Evolutionary conservation across 2,113 vertebrate species (phyloP).

Genomic region (Eidolon helvum): DNA sequence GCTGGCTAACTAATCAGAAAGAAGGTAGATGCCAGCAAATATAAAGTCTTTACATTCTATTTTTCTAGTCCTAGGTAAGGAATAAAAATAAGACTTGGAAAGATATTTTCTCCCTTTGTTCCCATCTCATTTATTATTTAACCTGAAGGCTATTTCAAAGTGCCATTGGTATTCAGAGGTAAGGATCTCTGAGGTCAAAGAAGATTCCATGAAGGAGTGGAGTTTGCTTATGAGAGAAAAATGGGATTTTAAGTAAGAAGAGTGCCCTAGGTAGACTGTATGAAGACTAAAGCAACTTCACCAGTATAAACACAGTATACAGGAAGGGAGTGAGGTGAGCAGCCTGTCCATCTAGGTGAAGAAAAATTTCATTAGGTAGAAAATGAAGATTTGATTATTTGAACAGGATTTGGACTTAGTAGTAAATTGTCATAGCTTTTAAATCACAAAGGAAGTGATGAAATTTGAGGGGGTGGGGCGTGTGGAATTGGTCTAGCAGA

Average conservation of each 20-base stretch:
- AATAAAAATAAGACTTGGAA: not conserved
- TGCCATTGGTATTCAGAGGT: not conserved
- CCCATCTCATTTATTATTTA: not conserved
- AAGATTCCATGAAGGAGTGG: not conserved
- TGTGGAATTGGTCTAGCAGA: not conserved
- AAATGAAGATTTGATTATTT: not conserved
- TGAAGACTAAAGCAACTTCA: not conserved
- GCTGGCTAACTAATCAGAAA: not conserved
- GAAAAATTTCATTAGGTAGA: not conserved
- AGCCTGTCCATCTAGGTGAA: not conserved
- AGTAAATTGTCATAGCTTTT: not conserved
- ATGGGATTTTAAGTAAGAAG: not conserved
- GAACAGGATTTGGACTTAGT: not conserved
- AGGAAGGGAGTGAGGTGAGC: not conserved
- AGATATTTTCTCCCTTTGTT: not conserved
- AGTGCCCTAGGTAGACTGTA: not conserved
- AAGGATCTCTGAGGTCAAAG: slow-evolving; percentile 20
- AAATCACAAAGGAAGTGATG: not conserved
- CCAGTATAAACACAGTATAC: not conserved
- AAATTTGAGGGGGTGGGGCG: not conserved
- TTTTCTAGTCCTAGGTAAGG: not conserved
- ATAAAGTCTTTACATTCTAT: not conserved
- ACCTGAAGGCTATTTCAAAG: not conserved
- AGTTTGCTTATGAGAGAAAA: not conserved
- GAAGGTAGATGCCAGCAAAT: not conserved